phyloP scores from a whole-genome alignment of 2,113 vertebrate genomes.

The Cettia cetti region DNA sequence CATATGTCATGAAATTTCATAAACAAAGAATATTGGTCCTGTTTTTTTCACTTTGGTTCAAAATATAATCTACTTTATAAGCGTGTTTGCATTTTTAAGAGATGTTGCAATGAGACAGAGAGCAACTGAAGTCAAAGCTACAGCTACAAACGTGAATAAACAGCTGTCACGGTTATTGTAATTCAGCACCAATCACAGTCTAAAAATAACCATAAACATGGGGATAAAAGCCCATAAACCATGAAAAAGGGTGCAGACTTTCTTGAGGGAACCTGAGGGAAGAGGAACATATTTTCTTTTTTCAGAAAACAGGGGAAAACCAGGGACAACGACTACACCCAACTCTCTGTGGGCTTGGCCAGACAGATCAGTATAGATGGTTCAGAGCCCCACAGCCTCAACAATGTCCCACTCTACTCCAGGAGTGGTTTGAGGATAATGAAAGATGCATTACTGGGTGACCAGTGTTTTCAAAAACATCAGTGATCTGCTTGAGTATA shows the following conservation, averaged over 20 bases:
- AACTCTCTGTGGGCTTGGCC: neutral
- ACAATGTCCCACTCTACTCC: neutral
- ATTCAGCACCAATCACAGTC: neutral
- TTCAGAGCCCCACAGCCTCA: neutral
- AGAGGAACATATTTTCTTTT: neutral
- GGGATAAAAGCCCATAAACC: neutral
- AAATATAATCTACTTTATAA: constrained; percentile 19
- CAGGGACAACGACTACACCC: neutral
- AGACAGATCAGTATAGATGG: neutral
- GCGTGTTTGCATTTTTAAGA: neutral
- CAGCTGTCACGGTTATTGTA: neutral
- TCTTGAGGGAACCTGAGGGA: neutral
- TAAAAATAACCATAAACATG: constrained; percentile 26
- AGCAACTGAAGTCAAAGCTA: constrained; percentile 25
- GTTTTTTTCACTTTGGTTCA: neutral
- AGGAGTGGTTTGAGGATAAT: neutral
- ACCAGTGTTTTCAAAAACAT: neutral
- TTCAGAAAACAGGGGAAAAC: neutral
- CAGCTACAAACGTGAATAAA: constrained; percentile 18
- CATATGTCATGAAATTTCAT: constrained; percentile 16
- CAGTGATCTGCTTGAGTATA: neutral
- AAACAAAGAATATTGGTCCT: constrained; percentile 19
- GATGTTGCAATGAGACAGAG: constrained; percentile 1
- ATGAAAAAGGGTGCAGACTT: neutral
- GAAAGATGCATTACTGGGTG: neutral